Base-by-base conservation (phyloP, 2,888 invertebrate species). In the Branchipolynoe longqiensis region DNA sequence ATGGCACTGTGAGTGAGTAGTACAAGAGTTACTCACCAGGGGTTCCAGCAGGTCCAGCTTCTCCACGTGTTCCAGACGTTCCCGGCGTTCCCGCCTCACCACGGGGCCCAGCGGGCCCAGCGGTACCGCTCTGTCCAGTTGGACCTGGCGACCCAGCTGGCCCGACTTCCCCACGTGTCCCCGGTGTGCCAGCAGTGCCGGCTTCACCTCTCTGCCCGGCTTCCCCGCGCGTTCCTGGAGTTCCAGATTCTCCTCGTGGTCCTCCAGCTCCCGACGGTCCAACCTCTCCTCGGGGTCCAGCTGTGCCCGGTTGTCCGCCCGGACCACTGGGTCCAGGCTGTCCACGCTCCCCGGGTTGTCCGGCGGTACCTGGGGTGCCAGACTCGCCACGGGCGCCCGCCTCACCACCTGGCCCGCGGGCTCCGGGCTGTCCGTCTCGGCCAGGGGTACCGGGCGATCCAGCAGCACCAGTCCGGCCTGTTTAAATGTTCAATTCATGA, bases 391-490 rank as follows among this genome's bases (percentile, higher is more conserved):
- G n/a, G 28, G 28, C 48, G 33, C 88, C 78, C 4, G 48, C 48
- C 25, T 14, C 87, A 41, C 90, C 90, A 54, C 84, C 56, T 28
- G 85, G 73, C 62, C 89, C 89, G 22, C 31, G 40, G 28, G 84
- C 59, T 3, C 89, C 88, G 64, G 69, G 33, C 40, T 78, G 86
- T 28, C 88, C 88, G 1, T n/a, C 18, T 18, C 56, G 36, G 40
- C 88, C 88, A 64, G 85, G 28, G 40, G 87, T 86, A 25, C 91
- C 90, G 48, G 88, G 91, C 89, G 82, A 58, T 48, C 85, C 82
- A 82, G 38, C 14, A 28, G 28, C 81, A 59, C 89, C 89, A 12
- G 87, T 31, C 36, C 83, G 85, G 14, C 89, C 89, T 56, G 86
- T 87, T 12, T 41, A 2, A 56, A n/a, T n/a, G n/a, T n/a, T n/a